Conservation (phyloP, 2,888 invertebrate genomes). For the Xylocampa areola region DNA sequence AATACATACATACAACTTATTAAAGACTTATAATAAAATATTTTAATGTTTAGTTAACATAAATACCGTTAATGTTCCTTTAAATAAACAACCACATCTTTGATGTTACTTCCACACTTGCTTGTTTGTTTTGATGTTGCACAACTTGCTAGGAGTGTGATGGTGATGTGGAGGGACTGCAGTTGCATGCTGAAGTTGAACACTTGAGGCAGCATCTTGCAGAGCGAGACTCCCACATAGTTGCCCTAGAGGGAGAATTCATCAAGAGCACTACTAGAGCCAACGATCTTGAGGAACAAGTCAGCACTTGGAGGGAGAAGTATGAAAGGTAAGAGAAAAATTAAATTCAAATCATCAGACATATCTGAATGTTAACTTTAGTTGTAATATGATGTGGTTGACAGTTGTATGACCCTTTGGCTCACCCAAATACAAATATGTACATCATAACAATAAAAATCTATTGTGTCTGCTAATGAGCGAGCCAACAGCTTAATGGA, state of each 20-base stretch:
- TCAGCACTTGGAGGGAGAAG: conserved; percentile 97
- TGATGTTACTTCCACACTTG: conserved; percentile 61
- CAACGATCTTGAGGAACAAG: conserved; percentile 94
- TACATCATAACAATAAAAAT: no score
- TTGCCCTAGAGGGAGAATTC: conserved; percentile 96
- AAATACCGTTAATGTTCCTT: conserved; percentile 45
- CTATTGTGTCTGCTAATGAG: no score
- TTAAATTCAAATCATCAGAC: no score
- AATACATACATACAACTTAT: no score
- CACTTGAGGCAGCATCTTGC: conserved; percentile 94
- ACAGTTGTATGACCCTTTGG: no score
- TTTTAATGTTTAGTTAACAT: background rate
- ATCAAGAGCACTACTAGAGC: conserved; percentile 94
- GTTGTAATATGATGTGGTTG: no score
- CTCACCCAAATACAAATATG: no score
- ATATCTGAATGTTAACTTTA: no score
- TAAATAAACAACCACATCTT: conserved; percentile 23
- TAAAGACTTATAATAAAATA: no score
- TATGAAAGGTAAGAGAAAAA: conserved; percentile 92
- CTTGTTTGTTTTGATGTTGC: conserved; percentile 77
- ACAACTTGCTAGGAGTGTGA: conserved; percentile 83
- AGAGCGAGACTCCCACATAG: conserved; percentile 95
- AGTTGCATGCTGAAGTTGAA: conserved; percentile 96
- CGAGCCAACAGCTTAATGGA: no score
- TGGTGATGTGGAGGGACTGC: conserved; percentile 85